phyloP scores from a whole-genome alignment of 2,113 vertebrate genomes.

The Columba janthina region DNA sequence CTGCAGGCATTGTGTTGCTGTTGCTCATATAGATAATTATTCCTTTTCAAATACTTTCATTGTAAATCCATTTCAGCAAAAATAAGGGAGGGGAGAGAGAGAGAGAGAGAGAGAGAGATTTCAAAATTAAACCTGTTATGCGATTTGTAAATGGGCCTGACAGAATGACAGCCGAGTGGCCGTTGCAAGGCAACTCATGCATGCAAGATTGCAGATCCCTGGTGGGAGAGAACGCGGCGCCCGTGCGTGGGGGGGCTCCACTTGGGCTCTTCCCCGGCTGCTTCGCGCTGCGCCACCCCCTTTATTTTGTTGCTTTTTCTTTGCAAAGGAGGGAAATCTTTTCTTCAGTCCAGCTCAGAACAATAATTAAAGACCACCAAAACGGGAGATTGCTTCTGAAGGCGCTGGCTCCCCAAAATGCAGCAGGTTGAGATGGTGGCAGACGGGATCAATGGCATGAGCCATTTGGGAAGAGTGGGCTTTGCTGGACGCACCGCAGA shows the following conservation, averaged over 20 bases:
- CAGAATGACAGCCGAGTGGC: slow-evolving; percentile 38
- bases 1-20: neutral
- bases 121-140: slow-evolving; percentile 40
- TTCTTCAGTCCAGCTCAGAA: neutral
- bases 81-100: neutral
- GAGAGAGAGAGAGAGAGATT: neutral
- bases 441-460: neutral
- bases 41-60: slow-evolving; percentile 36
- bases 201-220: slow-evolving; percentile 24
- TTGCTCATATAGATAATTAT: slow-evolving; percentile 39
- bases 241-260: neutral
- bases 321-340: neutral
- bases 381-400: neutral
- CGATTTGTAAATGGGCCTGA: slow-evolving; percentile 33
- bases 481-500: neutral
- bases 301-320: neutral
- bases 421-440: neutral
- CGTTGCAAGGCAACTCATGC: slow-evolving; percentile 14
- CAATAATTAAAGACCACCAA: neutral
- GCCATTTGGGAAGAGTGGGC: neutral
- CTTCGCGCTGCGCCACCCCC: neutral
- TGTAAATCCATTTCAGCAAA: slow-evolving; percentile 50
- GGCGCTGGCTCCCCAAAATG: accelerated
- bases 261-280: neutral
- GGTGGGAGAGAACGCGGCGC: neutral